Evolutionary conservation across 2,888 invertebrate genomes (phyloP), one percentile per base, ranked within the genome.

Genomic region (Artemia sinica): DNA sequence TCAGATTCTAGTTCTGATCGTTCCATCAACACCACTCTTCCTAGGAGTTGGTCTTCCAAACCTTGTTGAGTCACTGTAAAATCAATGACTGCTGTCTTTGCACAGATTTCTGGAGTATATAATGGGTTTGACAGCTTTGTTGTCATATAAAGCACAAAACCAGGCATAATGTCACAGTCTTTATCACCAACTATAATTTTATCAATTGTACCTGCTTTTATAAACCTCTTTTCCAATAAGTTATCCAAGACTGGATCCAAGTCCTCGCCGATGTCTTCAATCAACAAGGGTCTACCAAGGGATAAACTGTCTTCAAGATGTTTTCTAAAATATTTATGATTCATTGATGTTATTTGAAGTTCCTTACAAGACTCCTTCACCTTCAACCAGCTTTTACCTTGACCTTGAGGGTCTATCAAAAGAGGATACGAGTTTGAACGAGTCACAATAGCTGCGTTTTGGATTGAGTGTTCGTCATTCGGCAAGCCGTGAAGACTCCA

Each of bases 31-130:
- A 96, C 96, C 0, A 96, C 95, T 72, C 95, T 82, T 76, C 83
- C 95, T 49, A 96, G 79, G 8, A 96, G 79, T 76, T 96, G 96
- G 79, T 96, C 96, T 79, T 96, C 96, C 49, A 96, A 79, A 11
- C 96, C 95, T 75, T 89, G 85, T 88, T 93, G 93, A 5, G 96
- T 96, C 1, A 96, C 96, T 1, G 96, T 96, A 76, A 96, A 96
- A 77, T 96, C 95, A 74, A 96, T 95, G 69, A 96, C 93, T 0
- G 94, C 91, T 0, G 94, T 94, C 77, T 93, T 93, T 0, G 96
- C 95, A 75, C 92, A 91, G 72, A 96, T 87, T 81, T 96, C 96
- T 0, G 96, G 96, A 13, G 94, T 93, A 78, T 95, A 96, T 0
- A 93, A 88, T 0, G 96, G 96, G 80, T 96, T 96, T 0, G 93